Evolutionary conservation across 2,888 invertebrate species (phyloP), one percentile per base, ranked within the genome.

Genomic region (Pardosa pseudoannulata): DNA sequence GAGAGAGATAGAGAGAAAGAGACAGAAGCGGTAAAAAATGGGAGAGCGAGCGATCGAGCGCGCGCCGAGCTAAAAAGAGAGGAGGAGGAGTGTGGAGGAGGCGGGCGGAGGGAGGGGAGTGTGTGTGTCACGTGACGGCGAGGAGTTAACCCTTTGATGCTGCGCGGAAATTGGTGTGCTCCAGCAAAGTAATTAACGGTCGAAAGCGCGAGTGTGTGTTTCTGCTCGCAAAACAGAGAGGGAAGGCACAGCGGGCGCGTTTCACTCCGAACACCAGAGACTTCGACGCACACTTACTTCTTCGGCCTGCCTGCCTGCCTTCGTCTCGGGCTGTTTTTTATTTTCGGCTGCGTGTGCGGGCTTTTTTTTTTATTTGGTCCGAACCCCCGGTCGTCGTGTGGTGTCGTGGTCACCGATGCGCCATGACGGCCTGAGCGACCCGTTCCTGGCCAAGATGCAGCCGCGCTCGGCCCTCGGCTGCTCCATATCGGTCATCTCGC

Each of bases 401-500:
- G n/a, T n/a, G 67, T 50, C n/a, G n/a, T n/a, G n/a, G n/a, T 39
- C 68, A 62, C 70, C 56, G 73, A 86, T 79, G 86, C 86, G 86
- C 86, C 86, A 86, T 86, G 86, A 86, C 86, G 70, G 70, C 70
- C 68, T 76, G 36, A 64, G 76, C 76, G 39, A 71, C 62, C n/a
- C 68, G 29, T 39, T 31, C 36, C 28, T 73, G 27, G 36, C 6
- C 16, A 87, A 87, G 87, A 87, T 87, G 87, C 87, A 87, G 50
- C 87, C 79, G 72, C 80, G 87, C n/a, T 75, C 87, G 23, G 75
- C 79, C 27, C 87, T 87, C 36, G 87, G 87, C 19, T 87, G 87
- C 39, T 87, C 87, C 27, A 87, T 87, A 39, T 87, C 89, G 72
- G 89, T 89, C 56, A 89, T 89, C 65, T 89, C 89, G 41, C 83